phyloP scores from a whole-genome alignment of 2,797 vertebrate genomes.

The Molossus alvarezi region DNA sequence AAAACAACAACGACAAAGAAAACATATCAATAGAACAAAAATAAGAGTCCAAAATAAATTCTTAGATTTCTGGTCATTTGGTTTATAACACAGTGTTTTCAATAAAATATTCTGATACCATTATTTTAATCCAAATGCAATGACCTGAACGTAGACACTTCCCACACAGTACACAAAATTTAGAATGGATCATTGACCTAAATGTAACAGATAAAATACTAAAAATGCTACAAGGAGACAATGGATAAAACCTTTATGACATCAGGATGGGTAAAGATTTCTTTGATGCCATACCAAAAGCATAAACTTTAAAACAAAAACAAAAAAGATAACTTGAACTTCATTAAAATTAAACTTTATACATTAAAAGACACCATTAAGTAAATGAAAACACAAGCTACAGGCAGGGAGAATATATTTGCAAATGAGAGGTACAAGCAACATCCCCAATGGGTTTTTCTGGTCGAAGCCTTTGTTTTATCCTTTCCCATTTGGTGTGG shows the following conservation, averaged over 20 bases:
- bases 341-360: background rate
- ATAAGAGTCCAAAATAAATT: background rate
- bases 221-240: background rate
- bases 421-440: background rate
- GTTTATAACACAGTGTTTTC: background rate
- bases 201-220: background rate
- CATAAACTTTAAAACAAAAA: background rate
- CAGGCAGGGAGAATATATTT: background rate
- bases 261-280: background rate
- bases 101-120: background rate
- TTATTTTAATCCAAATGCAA: background rate
- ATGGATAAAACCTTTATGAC: background rate
- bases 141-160: background rate
- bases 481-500: background rate
- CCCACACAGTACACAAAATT: background rate
- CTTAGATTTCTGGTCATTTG: constrained; percentile 13
- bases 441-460: background rate
- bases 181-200: background rate
- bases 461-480: background rate
- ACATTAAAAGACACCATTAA: background rate
- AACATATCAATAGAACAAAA: constrained; percentile 29
- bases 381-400: background rate
- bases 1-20: background rate
- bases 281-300: background rate
- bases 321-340: background rate